Evolutionary conservation across 2,113 vertebrate species (phyloP).

Genomic region (Corythornis madagascariensis): DNA sequence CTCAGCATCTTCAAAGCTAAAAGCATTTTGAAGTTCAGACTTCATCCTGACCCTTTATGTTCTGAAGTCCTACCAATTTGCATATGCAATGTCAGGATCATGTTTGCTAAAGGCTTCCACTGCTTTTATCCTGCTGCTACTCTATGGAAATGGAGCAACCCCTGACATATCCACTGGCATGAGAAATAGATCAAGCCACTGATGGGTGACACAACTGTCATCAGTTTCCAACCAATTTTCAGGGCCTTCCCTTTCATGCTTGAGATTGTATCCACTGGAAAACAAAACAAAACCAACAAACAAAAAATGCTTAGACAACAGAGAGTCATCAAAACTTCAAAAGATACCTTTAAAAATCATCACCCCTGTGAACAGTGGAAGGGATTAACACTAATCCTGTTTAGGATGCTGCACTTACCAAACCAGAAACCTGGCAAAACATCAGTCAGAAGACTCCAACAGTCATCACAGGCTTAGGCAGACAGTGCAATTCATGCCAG

Average conservation of each 20-base stretch:
- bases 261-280: not conserved
- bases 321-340: not conserved
- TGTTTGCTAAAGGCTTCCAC: not conserved
- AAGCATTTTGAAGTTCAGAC: not conserved
- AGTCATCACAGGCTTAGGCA: not conserved
- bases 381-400: not conserved
- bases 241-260: not conserved
- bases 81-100: not conserved
- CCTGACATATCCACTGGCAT: rapidly evolving
- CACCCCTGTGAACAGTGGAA: not conserved
- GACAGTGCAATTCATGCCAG: not conserved
- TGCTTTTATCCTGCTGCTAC: not conserved
- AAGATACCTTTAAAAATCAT: not conserved
- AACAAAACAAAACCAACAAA: not conserved
- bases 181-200: not conserved
- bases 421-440: not conserved
- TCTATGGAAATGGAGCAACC: not conserved
- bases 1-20: not conserved
- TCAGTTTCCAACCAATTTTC: not conserved
- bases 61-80: not conserved
- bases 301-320: not conserved
- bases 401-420: not conserved
- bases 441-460: not conserved
- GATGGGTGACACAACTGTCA: not conserved
- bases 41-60: not conserved